These are phyloP conservation scores for Omphaloscelis lunosa DNA, from an alignment of 2,888 invertebrate genomes.

Conservation along the genomic window DNA sequence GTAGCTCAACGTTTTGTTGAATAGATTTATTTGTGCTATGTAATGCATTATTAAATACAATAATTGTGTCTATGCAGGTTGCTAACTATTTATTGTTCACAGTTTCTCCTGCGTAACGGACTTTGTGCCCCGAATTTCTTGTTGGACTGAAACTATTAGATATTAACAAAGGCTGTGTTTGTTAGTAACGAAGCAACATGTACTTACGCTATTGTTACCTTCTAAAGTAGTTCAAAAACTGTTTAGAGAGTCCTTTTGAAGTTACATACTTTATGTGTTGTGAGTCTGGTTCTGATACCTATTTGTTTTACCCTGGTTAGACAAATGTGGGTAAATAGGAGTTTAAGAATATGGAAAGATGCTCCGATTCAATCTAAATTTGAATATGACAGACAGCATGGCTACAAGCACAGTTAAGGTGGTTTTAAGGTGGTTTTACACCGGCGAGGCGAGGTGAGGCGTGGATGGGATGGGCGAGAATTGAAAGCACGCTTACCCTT, in stretches of 20 bases:
- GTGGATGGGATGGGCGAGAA: too few relatives aligned
- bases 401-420: neutral
- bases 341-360: neutral
- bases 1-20: conserved; percentile 54
- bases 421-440: too few relatives aligned
- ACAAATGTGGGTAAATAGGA: neutral
- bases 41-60: conserved; percentile 61
- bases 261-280: neutral
- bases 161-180: conserved; percentile 29
- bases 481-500: too few relatives aligned
- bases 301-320: neutral
- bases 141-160: conserved; percentile 34
- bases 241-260: neutral
- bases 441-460: too few relatives aligned
- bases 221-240: conserved; percentile 1
- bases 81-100: conserved; percentile 38
- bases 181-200: conserved; percentile 11
- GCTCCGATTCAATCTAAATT: neutral
- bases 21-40: conserved; percentile 48
- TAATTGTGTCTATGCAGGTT: conserved; percentile 31
- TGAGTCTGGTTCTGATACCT: neutral
- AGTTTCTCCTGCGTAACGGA: conserved; percentile 29
- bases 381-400: neutral
- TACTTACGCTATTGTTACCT: conserved; percentile 27
- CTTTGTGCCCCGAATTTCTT: conserved; percentile 21